Evolutionary conservation across 1,140 invertebrate genomes (phyloP).

Genomic region (Coptotermes formosanus): DNA sequence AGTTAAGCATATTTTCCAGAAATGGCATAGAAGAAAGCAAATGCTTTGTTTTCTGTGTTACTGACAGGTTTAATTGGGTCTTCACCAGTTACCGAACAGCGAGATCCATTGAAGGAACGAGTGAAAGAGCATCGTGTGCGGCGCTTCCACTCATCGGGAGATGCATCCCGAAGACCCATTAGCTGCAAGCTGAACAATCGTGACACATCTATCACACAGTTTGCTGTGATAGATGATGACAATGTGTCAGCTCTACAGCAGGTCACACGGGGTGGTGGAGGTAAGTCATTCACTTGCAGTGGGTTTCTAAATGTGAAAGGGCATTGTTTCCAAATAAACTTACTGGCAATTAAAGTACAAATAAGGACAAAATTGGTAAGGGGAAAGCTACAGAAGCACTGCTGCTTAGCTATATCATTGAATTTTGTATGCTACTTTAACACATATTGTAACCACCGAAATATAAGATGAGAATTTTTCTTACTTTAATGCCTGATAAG

Average conservation of each 20-base stretch:
- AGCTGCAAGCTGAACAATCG: conserved; percentile 38
- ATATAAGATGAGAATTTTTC: too few species aligned
- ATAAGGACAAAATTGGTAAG: too few species aligned
- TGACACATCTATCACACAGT: conserved; percentile 76
- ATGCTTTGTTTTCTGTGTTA: not conserved
- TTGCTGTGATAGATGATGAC: conserved; percentile 90
- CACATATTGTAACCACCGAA: too few species aligned
- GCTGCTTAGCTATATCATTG: too few species aligned
- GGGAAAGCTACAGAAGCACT: too few species aligned
- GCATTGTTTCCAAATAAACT: too few species aligned
- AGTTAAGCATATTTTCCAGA: too few species aligned
- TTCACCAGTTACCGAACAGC: conserved; percentile 33
- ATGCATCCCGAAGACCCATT: conserved; percentile 33
- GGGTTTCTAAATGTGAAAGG: too few species aligned
- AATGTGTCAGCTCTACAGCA: conserved; percentile 86
- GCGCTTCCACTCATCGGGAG: conserved; percentile 37
- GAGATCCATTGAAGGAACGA: conserved; percentile 35
- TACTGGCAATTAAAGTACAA: too few species aligned
- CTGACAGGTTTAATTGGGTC: conserved; percentile 33
- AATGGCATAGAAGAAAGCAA: too few species aligned
- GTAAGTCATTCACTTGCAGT: conserved; percentile 34
- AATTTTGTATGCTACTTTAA: too few species aligned
- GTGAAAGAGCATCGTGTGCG: conserved; percentile 36
- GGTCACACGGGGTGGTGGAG: conserved; percentile 59
- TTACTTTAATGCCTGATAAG: too few species aligned